Base-by-base conservation (phyloP, 2,888 invertebrate genomes). In the Morpho deidamia region DNA sequence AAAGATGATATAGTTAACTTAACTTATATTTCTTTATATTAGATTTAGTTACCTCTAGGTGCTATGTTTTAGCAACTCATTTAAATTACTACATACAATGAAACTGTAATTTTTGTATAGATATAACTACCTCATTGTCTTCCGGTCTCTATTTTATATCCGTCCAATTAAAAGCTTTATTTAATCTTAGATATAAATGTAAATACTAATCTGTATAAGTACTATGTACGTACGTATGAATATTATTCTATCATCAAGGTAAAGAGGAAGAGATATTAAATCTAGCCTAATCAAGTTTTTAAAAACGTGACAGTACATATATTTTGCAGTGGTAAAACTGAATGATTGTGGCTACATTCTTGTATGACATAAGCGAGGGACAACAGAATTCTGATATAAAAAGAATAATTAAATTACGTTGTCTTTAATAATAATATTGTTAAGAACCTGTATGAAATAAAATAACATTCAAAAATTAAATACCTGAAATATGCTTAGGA, bases 161-260 rank as follows among this genome's bases (percentile, higher is more conserved):
- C 83, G 76, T 84, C 82, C 83, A 72, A 47, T 69, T 65, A 54
- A 68, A 73, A 82, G 82, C 78, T 83, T 83, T 83, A 83, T 72
- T 71, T 71, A 68, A 70, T 50, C 56, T 62, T 70, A 72, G 55
- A 58, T 72, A 68, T 75, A 72, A 67, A 74, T 74, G 68, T 61
- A 54, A 51, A 50, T 37, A 51, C 33, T 53, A 44, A 49, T 11
- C 32, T 7, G 7, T 40, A 23, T n/a, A 12, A 14, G 39, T 37
- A 37, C 38, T 37, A 8, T 14, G 10, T 37, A 46, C 11, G 14
- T 46, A 35, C 45, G 11, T 14, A 46, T 46, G 7, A 46, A 14
- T 14, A 7, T 12, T 34, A 42, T 43, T 33, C 7, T 44, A 42
- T n/a, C 7, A 10, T 42, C 9, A 42, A 11, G 10, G 23, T 11